phyloP scores from a whole-genome alignment of 1,140 invertebrate genomes.

The Portunus trituberculatus region DNA sequence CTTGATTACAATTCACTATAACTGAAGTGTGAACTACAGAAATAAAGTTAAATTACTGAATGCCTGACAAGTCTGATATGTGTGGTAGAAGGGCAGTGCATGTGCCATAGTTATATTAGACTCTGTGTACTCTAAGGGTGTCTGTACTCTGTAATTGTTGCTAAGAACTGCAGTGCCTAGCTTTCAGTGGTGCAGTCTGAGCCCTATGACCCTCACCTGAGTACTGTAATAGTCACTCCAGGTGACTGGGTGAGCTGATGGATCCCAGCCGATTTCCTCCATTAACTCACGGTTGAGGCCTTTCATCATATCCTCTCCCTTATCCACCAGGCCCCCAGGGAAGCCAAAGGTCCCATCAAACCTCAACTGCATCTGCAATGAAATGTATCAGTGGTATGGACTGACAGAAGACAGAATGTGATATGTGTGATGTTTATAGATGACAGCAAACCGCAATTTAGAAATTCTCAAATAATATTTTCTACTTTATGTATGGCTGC shows the following conservation, averaged over 20 bases:
- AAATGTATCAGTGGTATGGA: not conserved
- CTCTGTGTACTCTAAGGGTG: too few species aligned
- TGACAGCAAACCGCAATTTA: not conserved
- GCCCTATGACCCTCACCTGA: constrained; percentile 78
- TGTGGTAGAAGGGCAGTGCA: too few species aligned
- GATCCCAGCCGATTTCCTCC: constrained; percentile 83
- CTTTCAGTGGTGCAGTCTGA: too few species aligned
- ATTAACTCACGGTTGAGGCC: constrained; percentile 82
- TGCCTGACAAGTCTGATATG: too few species aligned
- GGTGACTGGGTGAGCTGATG: constrained; percentile 79
- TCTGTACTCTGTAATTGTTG: too few species aligned
- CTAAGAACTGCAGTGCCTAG: too few species aligned
- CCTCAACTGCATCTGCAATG: constrained; percentile 83
- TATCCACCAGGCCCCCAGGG: constrained; percentile 83
- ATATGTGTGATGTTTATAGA: not conserved
- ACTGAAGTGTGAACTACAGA: too few species aligned
- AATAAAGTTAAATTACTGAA: too few species aligned
- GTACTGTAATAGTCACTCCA: constrained; percentile 80
- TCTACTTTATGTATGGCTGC: too few species aligned
- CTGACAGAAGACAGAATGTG: not conserved
- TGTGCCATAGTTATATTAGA: too few species aligned
- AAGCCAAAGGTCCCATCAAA: constrained; percentile 85
- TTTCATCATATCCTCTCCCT: constrained; percentile 80
- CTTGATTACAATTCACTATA: too few species aligned
- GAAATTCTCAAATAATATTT: too few species aligned